These are phyloP conservation scores for Drosophila quinaria DNA, from an alignment of 2,888 invertebrate genomes.

Conservation along the genomic window DNA sequence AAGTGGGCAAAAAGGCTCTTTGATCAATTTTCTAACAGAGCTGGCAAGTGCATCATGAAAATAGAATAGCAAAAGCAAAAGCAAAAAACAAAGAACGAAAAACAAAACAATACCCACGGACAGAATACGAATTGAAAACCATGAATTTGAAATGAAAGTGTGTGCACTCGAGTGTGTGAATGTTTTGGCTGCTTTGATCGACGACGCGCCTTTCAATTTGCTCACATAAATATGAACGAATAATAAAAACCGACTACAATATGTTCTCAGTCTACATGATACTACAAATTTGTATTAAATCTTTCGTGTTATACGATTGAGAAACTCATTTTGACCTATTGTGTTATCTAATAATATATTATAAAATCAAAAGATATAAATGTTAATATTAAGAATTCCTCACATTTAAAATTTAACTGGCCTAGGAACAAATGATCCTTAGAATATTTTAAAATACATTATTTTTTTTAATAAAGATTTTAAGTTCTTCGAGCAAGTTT, in stretches of 20 bases:
- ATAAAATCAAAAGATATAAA: too few relatives aligned
- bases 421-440: too few relatives aligned
- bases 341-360: too few relatives aligned
- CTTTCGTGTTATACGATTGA: too few relatives aligned
- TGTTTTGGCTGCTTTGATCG: slow-evolving; percentile 35
- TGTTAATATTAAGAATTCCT: too few relatives aligned
- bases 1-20: slow-evolving; percentile 45
- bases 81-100: not conserved
- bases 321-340: too few relatives aligned
- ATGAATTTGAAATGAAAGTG: slow-evolving; percentile 24
- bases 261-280: not conserved
- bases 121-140: slow-evolving; percentile 26
- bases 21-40: slow-evolving; percentile 47
- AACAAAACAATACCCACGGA: slow-evolving; percentile 5
- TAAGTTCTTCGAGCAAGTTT: not conserved
- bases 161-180: slow-evolving; percentile 20
- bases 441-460: not conserved
- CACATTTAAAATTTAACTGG: too few relatives aligned
- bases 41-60: slow-evolving; percentile 11
- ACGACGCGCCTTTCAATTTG: slow-evolving; percentile 27
- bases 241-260: not conserved
- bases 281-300: not conserved
- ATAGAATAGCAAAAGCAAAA: not conserved
- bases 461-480: not conserved
- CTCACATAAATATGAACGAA: not conserved